Base-by-base conservation (phyloP, 1,140 invertebrate species). In the Nasonia vitripennis region DNA sequence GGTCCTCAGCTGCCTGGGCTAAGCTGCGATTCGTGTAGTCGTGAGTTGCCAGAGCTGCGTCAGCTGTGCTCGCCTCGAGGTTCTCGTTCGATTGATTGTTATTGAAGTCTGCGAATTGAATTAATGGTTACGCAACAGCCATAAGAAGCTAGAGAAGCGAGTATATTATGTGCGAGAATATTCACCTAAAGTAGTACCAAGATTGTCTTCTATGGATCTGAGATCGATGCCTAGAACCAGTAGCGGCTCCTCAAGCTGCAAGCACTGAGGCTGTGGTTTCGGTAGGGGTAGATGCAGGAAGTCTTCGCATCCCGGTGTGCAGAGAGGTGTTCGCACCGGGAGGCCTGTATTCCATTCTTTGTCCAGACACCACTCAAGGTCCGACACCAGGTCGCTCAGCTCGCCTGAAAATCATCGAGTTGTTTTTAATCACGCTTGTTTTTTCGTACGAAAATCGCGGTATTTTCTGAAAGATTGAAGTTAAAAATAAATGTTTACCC, bases 241-340 rank as follows among this genome's bases (percentile, higher is more conserved):
- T 48, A 94, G 86, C 6, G 93, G 89, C 83, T 93, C 91, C 41
- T 93, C 92, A 79, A 88, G 88, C 82, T 90, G 88, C 34, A 89
- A 84, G 17, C 87, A 82, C 68, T 67, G 68, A 7, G 71, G 78
- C 51, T 86, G 79, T 11, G 90, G 89, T 78, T 91, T 91, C 2
- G 91, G 87, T 14, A 92, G 73, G 12, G 92, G 91, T 48, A 93
- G 85, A 81, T 92, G 90, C n/a, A 94, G 83, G 84, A 93, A 94
- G 81, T 92, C 91, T 62, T 92, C 92, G 87, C 93, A 94, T 0
- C 90, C 91, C n/a, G 92, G 89, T 23, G 92, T 93, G 74, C 93
- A 94, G 14, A 93, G 88, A n/a, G 93, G 91, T 20, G 93, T 94
- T 87, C 91, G 92, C 34, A 93, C 91, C 1, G 93, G 93, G 5